Conservation (phyloP, 1,140 invertebrate genomes). For the Hetaerina americana region DNA sequence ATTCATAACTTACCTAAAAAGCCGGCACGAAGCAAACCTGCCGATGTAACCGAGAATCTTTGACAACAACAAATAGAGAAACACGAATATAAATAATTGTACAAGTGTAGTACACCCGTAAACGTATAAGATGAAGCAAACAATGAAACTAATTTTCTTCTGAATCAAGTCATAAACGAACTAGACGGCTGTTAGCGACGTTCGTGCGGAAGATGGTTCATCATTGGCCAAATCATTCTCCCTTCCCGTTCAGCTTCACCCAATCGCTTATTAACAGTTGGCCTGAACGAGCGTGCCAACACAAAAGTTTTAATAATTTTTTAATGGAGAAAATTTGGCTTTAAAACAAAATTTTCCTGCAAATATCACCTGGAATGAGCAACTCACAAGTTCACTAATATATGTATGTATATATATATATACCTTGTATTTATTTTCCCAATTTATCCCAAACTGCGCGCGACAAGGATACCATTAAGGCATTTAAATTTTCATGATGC, state of each 20-base stretch:
- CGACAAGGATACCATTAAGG: no score
- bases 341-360: no score
- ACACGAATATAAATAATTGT: neutral
- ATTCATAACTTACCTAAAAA: neutral
- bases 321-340: no score
- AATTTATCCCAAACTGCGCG: no score
- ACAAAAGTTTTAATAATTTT: neutral
- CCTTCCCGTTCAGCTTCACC: neutral
- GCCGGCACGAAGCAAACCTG: neutral
- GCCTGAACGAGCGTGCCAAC: neutral
- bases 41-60: neutral
- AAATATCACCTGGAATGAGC: no score
- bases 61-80: neutral
- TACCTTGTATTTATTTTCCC: no score
- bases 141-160: neutral
- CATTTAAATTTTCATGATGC: no score
- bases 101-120: neutral
- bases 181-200: neutral
- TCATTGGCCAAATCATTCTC: neutral
- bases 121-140: neutral
- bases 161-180: neutral
- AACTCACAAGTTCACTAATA: no score
- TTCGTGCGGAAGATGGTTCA: neutral
- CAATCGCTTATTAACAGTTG: neutral
- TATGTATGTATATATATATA: no score